Percentiles rank a stretch among this genome's conserved stretches.
Conservation (phyloP, 2,113 vertebrate genomes). For the Oncorhynchus keta region DNA sequence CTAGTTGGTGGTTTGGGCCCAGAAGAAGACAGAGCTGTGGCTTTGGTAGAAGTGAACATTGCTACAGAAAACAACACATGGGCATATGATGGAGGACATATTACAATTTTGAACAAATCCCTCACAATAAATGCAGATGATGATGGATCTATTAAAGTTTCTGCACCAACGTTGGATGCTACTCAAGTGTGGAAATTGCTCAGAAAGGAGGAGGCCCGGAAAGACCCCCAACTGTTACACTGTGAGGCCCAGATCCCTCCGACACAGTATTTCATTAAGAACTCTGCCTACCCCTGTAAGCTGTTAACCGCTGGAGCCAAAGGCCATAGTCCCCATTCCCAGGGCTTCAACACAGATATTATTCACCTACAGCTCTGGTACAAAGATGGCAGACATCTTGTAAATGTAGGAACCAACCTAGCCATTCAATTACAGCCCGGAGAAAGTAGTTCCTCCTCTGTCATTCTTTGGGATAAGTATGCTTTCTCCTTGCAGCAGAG, state of each 20-base stretch:
- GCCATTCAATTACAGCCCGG: background rate
- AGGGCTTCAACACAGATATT: background rate
- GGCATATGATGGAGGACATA: background rate
- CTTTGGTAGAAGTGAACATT: background rate
- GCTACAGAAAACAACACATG: constrained; percentile 2
- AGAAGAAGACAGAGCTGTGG: background rate
- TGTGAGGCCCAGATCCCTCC: background rate
- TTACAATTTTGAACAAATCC: background rate
- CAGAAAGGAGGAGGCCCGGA: constrained; percentile 2
- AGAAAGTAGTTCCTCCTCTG: background rate
- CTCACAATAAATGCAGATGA: background rate
- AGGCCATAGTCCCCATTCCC: constrained; percentile 7
- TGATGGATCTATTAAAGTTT: constrained; percentile 9
- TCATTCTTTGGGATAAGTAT: constrained; percentile 15
- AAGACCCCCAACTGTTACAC: constrained; percentile 1
- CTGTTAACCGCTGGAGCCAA: background rate
- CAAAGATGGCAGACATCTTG: background rate
- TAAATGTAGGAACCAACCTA: constrained; percentile 3
- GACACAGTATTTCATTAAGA: constrained; percentile 14
- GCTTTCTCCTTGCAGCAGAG: constrained; percentile 9
- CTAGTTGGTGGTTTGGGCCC: background rate
- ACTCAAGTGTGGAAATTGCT: constrained; percentile 15
- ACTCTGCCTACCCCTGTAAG: constrained; percentile 8
- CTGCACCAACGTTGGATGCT: background rate
- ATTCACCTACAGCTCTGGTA: constrained; percentile 13